phyloP scores from a whole-genome alignment of 2,797 vertebrate genomes.

The Falco berigora region DNA sequence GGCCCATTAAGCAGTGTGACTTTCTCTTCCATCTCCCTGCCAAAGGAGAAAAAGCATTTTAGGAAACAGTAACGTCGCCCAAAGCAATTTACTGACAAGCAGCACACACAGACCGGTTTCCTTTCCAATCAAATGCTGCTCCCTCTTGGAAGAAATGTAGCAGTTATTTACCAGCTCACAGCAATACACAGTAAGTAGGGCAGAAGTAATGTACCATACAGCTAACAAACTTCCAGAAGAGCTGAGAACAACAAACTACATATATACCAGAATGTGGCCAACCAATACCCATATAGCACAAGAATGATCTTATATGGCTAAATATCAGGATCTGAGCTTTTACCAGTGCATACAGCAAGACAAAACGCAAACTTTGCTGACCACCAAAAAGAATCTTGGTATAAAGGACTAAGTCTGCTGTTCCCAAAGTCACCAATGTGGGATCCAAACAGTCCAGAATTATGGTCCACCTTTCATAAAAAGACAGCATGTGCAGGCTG shows the following conservation, averaged over 20 bases:
- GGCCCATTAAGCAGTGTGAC: slow-evolving; percentile 89
- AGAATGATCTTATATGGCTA: neutral
- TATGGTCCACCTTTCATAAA: neutral
- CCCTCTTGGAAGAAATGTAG: neutral
- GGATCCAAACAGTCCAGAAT: neutral
- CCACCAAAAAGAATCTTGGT: neutral
- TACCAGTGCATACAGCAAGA: neutral
- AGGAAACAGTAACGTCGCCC: neutral
- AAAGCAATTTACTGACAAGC: neutral
- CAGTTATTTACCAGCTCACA: neutral
- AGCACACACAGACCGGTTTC: neutral
- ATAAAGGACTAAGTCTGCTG: neutral
- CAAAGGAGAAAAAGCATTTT: slow-evolving; percentile 51
- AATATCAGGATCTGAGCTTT: neutral
- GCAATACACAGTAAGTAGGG: neutral
- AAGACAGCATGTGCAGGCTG: neutral
- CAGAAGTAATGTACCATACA: neutral
- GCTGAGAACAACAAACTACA: neutral
- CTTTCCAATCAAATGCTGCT: neutral
- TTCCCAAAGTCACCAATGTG: neutral
- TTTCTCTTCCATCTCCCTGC: slow-evolving; percentile 89
- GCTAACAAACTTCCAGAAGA: neutral
- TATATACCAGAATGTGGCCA: neutral
- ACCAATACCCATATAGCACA: neutral
- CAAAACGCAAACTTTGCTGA: neutral